A percentile compares a stretch with the other conserved stretches of the same genome.
phyloP scores from a whole-genome alignment of 2,797 vertebrate species.

The Octomys mimax region DNA sequence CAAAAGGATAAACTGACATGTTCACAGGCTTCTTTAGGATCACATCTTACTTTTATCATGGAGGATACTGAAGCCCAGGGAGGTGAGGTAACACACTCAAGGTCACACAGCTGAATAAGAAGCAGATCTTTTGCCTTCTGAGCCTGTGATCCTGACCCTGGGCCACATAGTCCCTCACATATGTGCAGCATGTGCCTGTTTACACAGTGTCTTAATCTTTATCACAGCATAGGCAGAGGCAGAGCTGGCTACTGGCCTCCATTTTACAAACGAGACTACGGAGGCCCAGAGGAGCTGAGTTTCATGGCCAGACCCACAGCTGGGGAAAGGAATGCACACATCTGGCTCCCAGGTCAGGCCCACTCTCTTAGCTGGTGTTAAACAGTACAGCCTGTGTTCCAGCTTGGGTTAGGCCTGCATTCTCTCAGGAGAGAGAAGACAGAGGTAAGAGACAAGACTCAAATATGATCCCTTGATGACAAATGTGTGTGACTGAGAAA shows the following conservation, averaged over 20 bases:
- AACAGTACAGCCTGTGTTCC: background rate
- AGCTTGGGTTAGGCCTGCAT: background rate
- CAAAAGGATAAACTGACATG: background rate
- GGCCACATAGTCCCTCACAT: background rate
- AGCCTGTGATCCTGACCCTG: background rate
- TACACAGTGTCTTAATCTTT: background rate
- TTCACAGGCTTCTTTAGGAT: background rate
- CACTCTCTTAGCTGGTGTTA: background rate
- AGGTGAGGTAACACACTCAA: background rate
- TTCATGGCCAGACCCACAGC: background rate
- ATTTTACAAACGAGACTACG: background rate
- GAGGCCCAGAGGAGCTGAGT: background rate
- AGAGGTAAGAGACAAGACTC: background rate
- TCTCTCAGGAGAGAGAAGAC: background rate
- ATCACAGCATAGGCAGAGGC: background rate
- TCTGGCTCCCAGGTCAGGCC: background rate
- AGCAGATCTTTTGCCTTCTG: background rate
- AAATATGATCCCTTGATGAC: background rate
- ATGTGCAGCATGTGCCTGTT: accelerated
- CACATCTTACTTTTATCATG: background rate
- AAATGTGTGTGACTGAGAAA: background rate
- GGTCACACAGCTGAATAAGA: background rate
- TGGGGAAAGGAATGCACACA: background rate
- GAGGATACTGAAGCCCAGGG: background rate
- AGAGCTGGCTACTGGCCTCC: background rate